phyloP scores from a whole-genome alignment of 2,888 invertebrate species.

The Zygogramma bicolorata region DNA sequence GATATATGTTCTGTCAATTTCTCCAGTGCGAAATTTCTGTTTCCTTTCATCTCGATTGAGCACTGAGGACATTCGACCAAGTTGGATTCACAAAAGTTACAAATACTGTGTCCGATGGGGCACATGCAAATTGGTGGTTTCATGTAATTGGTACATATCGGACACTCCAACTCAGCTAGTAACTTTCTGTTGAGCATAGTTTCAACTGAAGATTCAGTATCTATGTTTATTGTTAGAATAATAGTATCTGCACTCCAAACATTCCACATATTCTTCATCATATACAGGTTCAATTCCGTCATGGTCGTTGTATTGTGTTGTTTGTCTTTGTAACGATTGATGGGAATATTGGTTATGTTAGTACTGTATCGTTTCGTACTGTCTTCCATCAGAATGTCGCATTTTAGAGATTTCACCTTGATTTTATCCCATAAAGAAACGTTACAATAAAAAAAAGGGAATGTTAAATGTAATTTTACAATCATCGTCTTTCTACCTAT shows the following conservation, averaged over 20 bases:
- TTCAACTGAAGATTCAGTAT: background rate
- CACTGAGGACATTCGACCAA: conserved; percentile 7
- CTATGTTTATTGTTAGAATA: background rate
- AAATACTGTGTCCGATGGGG: conserved; percentile 1
- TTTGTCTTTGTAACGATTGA: background rate
- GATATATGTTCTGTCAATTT: background rate
- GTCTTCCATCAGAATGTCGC: background rate
- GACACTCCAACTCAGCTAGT: conserved; percentile 11
- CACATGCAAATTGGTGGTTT: conserved; percentile 12
- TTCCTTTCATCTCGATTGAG: background rate
- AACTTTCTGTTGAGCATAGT: background rate
- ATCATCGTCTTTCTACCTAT: background rate
- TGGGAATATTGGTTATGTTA: background rate
- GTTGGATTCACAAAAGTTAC: background rate
- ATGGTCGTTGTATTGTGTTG: background rate
- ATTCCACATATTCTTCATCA: background rate
- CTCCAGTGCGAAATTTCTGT: conserved; percentile 17
- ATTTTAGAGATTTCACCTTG: background rate
- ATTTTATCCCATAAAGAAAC: background rate
- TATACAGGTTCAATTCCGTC: background rate
- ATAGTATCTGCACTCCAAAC: background rate
- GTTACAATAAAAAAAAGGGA: background rate
- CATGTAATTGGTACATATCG: conserved; percentile 1
- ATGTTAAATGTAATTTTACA: background rate
- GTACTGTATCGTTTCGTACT: background rate